Base-by-base conservation (phyloP, 2,888 invertebrate species). In the Isoperla grammatica region DNA sequence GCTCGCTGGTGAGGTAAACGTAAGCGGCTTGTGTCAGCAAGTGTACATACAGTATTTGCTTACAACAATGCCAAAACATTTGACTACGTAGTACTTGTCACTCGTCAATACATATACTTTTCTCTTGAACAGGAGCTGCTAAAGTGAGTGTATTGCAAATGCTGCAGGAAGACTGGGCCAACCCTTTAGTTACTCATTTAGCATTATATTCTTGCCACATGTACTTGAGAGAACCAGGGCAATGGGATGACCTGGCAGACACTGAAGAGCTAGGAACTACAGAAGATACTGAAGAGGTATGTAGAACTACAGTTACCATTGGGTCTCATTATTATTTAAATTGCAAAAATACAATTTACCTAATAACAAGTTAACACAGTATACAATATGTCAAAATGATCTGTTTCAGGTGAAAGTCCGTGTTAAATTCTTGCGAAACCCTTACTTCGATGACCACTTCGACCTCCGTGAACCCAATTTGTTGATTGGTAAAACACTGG, bases 381-480 rank as follows among this genome's bases (percentile, higher is more conserved):
- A 45, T 19, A 15, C 19, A 3, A 45, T 11, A 17, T 45, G 6
- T 5, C 15, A 13, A 4, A 45, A 20, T 23, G 11, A 49, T 46
- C 53, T 56, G 9, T 40, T 50, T 13, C 68, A 75, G 71, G 75
- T 84, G 20, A 88, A 86, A 75, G 79, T 94, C 8, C 80, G 94
- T 66, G 85, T 96, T 0, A 81, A 79, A 60, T 95, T 81, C 71
- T 70, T 98, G 40, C 81, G 88, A 68, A 93, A 94, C 71, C 85
- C 87, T 0, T 90, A 81, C 71, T 87, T 87, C 75, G 95, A 96
- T 76, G 88, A 91, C 70, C 95, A 96, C 73, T 93, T 94, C 76
- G 94, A 94, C 74, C 78, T 95, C 17, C 81, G 74, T 61, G 85
- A 90, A 65, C 81, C 86, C 5, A 73, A 79, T 22, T 80, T 84